Percentiles rank a stretch among this genome's conserved stretches.
Evolutionary conservation across 2,888 invertebrate species (phyloP).

Genomic region (Fragum whitleyi): DNA sequence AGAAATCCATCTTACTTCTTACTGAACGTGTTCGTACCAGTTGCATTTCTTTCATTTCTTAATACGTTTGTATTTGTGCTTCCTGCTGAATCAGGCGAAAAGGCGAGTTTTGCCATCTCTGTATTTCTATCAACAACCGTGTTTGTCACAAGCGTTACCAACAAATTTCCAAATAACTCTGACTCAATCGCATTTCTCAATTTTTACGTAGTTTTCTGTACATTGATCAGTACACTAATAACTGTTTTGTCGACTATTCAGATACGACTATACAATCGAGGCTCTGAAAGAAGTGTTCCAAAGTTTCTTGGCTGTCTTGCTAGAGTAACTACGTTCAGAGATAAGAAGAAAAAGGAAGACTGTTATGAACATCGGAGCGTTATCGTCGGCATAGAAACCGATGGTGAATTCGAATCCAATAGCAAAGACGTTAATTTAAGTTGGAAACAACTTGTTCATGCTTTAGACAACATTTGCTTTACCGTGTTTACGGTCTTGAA

Average conservation of each 20-base stretch:
- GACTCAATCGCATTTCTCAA: conserved; percentile 52
- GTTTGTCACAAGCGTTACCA: conserved; percentile 58
- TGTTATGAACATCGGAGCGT: neutral
- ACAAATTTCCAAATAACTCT: conserved; percentile 59
- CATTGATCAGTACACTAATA: conserved; percentile 51
- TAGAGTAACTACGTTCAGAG: neutral
- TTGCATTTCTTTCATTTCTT: conserved; percentile 49
- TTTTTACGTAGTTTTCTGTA: conserved; percentile 50
- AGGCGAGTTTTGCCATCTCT: conserved; percentile 59
- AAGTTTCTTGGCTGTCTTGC: neutral
- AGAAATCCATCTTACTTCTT: conserved; percentile 56
- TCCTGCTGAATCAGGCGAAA: conserved; percentile 59
- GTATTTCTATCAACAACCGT: conserved; percentile 64
- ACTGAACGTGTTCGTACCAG: conserved; percentile 57
- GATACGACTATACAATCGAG: conserved; percentile 44
- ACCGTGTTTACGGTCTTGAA: conserved; percentile 34
- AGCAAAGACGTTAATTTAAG: neutral
- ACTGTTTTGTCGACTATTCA: conserved; percentile 44
- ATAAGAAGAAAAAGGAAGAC: neutral
- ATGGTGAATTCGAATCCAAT: neutral
- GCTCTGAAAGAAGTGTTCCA: conserved; percentile 28
- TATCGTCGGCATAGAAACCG: neutral
- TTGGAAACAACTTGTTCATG: conserved; percentile 44
- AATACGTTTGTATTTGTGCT: conserved; percentile 62
- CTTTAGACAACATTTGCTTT: conserved; percentile 47